phyloP scores from a whole-genome alignment of 2,797 vertebrate species.

The Coregonus sp. region DNA sequence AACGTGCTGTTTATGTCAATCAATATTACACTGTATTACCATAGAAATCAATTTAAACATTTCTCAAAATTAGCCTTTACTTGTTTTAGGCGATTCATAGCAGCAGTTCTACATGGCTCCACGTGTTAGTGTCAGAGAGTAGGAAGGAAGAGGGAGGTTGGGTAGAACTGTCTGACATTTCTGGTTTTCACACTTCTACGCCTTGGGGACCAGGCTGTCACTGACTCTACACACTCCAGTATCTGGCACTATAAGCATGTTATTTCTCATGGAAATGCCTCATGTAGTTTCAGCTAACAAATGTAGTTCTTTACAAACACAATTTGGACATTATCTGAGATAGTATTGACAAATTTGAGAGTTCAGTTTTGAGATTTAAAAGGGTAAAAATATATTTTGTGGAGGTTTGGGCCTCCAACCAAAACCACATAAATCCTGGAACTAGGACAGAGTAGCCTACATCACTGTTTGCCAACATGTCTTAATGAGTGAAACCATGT shows the following conservation, averaged over 20 bases:
- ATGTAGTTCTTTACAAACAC: not conserved
- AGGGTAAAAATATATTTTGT: not conserved
- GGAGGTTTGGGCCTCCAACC: not conserved
- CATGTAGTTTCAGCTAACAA: not conserved
- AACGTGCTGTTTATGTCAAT: not conserved
- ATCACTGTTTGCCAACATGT: not conserved
- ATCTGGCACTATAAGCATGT: not conserved
- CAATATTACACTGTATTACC: not conserved
- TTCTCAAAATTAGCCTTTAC: not conserved
- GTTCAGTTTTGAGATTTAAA: not conserved
- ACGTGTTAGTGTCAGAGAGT: not conserved
- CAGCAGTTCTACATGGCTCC: not conserved
- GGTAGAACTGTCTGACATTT: conserved; percentile 2
- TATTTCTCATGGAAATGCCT: not conserved
- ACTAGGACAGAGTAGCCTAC: not conserved
- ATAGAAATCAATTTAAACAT: not conserved
- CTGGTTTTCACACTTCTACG: not conserved
- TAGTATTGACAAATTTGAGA: not conserved
- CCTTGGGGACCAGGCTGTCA: not conserved
- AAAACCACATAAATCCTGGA: not conserved
- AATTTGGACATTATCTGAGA: not conserved
- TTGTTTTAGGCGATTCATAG: not conserved
- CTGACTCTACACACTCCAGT: not conserved
- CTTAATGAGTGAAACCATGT: not conserved
- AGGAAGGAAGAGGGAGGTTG: not conserved